phyloP scores from a whole-genome alignment of 1,140 invertebrate species.

The Leucophenga varia region DNA sequence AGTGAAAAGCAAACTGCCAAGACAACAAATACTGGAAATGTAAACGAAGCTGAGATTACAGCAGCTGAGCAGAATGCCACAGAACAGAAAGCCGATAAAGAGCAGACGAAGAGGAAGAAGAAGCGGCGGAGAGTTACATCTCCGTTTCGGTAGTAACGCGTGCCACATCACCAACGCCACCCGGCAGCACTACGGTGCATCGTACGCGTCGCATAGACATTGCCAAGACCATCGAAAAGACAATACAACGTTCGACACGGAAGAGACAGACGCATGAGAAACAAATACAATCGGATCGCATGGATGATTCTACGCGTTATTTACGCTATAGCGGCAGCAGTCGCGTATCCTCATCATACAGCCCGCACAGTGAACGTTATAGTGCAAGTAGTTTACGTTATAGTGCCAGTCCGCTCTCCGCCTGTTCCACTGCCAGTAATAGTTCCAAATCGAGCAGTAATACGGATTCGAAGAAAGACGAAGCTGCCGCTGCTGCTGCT shows the following conservation, averaged over 20 bases:
- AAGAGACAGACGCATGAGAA: slow-evolving; percentile 63
- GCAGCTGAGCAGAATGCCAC: not conserved
- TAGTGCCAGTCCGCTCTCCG: slow-evolving; percentile 31
- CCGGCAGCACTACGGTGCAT: slow-evolving; percentile 63
- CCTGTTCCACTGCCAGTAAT: slow-evolving; percentile 7
- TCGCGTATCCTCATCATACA: slow-evolving; percentile 64
- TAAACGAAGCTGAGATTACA: not conserved
- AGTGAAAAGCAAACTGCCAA: too few relatives aligned
- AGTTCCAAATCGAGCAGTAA: slow-evolving; percentile 11
- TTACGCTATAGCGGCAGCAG: slow-evolving; percentile 63
- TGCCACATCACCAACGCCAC: slow-evolving; percentile 74
- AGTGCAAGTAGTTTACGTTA: slow-evolving; percentile 56
- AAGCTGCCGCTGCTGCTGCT: not conserved
- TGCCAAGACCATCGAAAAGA: slow-evolving; percentile 69
- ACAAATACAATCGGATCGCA: slow-evolving; percentile 68
- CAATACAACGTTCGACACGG: slow-evolving; percentile 61
- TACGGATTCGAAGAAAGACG: slow-evolving; percentile 14
- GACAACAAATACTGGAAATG: not conserved
- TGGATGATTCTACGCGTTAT: slow-evolving; percentile 65
- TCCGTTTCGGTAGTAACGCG: slow-evolving; percentile 68
- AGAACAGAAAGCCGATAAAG: not conserved
- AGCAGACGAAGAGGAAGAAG: slow-evolving; percentile 5
- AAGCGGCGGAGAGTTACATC: slow-evolving; percentile 50
- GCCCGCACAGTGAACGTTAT: slow-evolving; percentile 64
- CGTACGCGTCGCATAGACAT: slow-evolving; percentile 69